Conservation (phyloP, 2,888 invertebrate genomes). For the Apamea epomidion region DNA sequence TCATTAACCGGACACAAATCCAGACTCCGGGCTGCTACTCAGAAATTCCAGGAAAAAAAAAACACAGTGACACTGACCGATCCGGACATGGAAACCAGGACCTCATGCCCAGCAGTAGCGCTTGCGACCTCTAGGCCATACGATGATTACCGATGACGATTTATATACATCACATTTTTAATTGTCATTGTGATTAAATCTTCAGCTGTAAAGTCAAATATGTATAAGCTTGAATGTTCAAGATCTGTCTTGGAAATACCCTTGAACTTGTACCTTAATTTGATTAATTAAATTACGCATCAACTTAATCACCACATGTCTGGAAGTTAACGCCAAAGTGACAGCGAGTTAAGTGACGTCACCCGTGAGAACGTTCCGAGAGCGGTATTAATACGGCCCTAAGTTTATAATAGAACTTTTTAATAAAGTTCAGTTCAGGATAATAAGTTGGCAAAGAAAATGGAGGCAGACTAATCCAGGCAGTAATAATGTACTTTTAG, state of each 20-base stretch:
- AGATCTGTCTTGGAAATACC: slow-evolving; percentile 13
- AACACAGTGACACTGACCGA: neutral
- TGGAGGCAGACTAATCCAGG: slow-evolving; percentile 26
- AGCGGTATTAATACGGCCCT: slow-evolving; percentile 38
- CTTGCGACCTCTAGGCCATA: neutral
- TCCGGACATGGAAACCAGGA: neutral
- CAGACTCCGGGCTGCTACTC: neutral
- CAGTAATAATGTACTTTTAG: slow-evolving; percentile 34
- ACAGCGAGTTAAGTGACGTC: slow-evolving; percentile 43
- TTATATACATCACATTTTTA: neutral
- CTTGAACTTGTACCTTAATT: slow-evolving; percentile 37
- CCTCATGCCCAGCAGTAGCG: neutral
- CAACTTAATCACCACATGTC: slow-evolving; percentile 39
- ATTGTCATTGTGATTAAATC: neutral
- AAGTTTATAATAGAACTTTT: slow-evolving; percentile 45
- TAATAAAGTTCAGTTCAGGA: slow-evolving; percentile 34
- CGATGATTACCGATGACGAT: neutral
- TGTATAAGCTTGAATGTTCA: slow-evolving; percentile 2
- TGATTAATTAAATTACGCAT: slow-evolving; percentile 30
- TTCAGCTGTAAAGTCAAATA: neutral
- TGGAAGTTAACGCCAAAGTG: slow-evolving; percentile 35
- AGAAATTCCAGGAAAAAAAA: neutral
- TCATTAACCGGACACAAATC: neutral
- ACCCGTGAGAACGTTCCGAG: slow-evolving; percentile 6
- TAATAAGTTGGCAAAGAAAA: slow-evolving; percentile 31